A percentile compares a stretch with the other conserved stretches of the same genome.
Evolutionary conservation across 1,140 invertebrate species (phyloP).

Genomic region (Drosophila pallidifrons): DNA sequence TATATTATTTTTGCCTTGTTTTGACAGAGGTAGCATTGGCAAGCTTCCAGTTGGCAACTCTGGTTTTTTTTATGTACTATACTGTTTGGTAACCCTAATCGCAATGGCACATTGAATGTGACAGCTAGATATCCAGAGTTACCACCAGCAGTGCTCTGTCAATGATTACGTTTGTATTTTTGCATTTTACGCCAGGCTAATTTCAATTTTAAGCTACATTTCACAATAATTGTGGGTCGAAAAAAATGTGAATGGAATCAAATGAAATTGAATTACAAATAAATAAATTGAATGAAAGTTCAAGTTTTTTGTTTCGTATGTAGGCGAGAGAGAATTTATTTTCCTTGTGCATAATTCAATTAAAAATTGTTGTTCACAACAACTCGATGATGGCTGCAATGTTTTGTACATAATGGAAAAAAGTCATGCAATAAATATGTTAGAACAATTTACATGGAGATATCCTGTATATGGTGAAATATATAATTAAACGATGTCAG

Average conservation of each 20-base stretch:
- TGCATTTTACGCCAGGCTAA: conserved; percentile 21
- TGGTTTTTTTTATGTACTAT: conserved; percentile 25
- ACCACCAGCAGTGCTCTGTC: not conserved
- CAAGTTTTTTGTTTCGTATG: conserved; percentile 4
- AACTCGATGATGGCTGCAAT: conserved; percentile 31
- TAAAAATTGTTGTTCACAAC: conserved; percentile 54
- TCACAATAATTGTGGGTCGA: conserved; percentile 25
- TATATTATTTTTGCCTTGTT: conserved; percentile 27
- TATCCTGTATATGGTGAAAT: not conserved
- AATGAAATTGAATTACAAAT: conserved; percentile 47
- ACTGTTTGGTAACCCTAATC: conserved; percentile 52
- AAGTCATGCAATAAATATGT: conserved; percentile 39
- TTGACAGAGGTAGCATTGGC: conserved; percentile 64
- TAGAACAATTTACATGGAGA: not conserved
- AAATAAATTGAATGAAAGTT: conserved; percentile 45
- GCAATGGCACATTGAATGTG: conserved; percentile 44
- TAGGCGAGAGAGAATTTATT: conserved; percentile 36
- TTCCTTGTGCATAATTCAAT: conserved; percentile 73
- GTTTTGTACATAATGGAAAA: conserved; percentile 65
- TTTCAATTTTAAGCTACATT: conserved; percentile 59
- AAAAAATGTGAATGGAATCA: conserved; percentile 51
- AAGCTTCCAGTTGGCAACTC: conserved; percentile 60
- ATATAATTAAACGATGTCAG: no score
- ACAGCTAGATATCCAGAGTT: conserved; percentile 30
- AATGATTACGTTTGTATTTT: not conserved